Conservation (phyloP, 2,888 invertebrate species). For the Acanthopleura granulata region DNA sequence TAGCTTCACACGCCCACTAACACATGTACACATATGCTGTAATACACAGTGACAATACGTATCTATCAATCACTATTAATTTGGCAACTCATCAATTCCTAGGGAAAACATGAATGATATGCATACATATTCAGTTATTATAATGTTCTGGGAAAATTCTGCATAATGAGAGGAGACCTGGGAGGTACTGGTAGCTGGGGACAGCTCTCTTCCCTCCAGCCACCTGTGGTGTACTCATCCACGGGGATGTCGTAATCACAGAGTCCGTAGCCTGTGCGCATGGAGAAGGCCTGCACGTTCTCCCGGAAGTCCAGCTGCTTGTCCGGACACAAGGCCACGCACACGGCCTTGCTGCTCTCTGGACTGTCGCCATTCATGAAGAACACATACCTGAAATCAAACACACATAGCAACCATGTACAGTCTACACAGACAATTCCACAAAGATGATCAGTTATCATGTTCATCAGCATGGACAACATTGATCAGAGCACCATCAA, state of each 20-base stretch:
- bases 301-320: constrained; percentile 75
- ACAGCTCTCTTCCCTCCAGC: constrained; percentile 70
- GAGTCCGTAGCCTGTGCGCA: constrained; percentile 80
- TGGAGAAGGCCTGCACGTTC: constrained; percentile 82
- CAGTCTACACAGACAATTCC: too few relatives aligned
- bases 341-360: constrained; percentile 84
- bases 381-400: constrained; percentile 76
- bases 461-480: too few relatives aligned
- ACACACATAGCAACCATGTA: background rate
- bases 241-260: constrained; percentile 75
- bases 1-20: too few relatives aligned
- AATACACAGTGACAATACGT: too few relatives aligned
- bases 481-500: too few relatives aligned
- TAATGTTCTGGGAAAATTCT: too few relatives aligned
- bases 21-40: too few relatives aligned
- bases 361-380: constrained; percentile 86
- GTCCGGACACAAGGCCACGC: constrained; percentile 89
- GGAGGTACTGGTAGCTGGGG: constrained; percentile 84
- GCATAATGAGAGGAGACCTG: constrained; percentile 72
- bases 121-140: too few relatives aligned
- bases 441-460: too few relatives aligned
- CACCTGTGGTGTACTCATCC: constrained; percentile 34
- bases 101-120: too few relatives aligned
- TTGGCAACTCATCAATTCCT: too few relatives aligned
- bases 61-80: too few relatives aligned